These are phyloP conservation scores for Lycodopsis pacificus DNA, from an alignment of 2,797 vertebrate genomes.

Conservation along the genomic window DNA sequence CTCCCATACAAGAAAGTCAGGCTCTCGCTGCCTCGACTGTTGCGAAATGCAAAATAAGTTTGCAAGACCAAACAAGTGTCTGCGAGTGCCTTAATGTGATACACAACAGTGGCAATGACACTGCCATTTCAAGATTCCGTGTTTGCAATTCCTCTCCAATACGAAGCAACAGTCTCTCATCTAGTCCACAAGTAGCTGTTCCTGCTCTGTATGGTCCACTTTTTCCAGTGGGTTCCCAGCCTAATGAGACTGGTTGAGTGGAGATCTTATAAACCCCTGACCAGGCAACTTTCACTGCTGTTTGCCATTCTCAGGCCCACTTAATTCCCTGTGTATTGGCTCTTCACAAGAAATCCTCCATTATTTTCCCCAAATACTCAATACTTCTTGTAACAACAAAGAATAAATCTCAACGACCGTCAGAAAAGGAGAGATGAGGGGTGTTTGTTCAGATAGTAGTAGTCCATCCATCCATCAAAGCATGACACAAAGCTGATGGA, in stretches of 20 bases:
- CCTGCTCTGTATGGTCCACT: slow-evolving; percentile 34
- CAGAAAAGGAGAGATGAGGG: background rate
- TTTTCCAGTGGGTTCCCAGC: slow-evolving; percentile 60
- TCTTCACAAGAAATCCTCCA: slow-evolving; percentile 42
- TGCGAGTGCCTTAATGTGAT: slow-evolving; percentile 38
- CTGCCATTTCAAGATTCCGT: slow-evolving; percentile 42
- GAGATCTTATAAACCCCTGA: slow-evolving; percentile 52
- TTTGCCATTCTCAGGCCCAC: slow-evolving; percentile 40
- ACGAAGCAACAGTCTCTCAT: slow-evolving; percentile 59
- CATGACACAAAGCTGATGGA: slow-evolving; percentile 11
- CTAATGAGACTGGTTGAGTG: slow-evolving; percentile 65
- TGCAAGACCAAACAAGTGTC: background rate
- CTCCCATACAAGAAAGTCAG: slow-evolving; percentile 20
- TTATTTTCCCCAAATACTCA: slow-evolving; percentile 42
- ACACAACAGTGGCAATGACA: slow-evolving; percentile 42
- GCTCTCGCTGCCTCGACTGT: slow-evolving; percentile 5
- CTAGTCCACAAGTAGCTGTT: slow-evolving; percentile 47
- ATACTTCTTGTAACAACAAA: slow-evolving; percentile 23
- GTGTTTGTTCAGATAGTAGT: slow-evolving; percentile 1
- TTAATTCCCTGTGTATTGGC: slow-evolving; percentile 52
- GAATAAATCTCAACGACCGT: background rate
- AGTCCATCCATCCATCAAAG: slow-evolving; percentile 1
- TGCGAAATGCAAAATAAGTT: slow-evolving; percentile 8
- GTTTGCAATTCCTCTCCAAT: slow-evolving; percentile 64
- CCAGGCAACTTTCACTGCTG: slow-evolving; percentile 34